Base-by-base conservation (phyloP, 2,797 vertebrate species). In the Anomalospiza imberbis region DNA sequence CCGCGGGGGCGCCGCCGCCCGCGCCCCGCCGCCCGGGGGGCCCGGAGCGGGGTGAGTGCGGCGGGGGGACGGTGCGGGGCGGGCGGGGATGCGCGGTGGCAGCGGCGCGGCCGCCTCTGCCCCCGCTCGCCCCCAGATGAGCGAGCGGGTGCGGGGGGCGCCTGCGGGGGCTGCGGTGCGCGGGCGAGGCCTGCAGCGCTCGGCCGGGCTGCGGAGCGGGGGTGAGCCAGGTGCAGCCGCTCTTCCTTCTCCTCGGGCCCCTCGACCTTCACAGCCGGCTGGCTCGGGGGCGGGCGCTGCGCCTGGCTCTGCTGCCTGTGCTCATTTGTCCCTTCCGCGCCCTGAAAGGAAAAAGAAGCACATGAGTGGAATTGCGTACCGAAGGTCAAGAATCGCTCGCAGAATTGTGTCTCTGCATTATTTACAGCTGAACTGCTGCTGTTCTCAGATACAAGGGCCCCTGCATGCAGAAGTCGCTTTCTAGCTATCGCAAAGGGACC, bases 211-310 rank as follows among this genome's bases (percentile, higher is more conserved):
- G 77, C 22, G 34, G 7, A 22, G 9, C 29, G 48, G 21, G 18
- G 17, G 11, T 6, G 53, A 22, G 67, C 66, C 44, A 71, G 76
- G 73, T 40, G 70, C 47, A 36, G 84, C 31, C 34, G 25, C 83
- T 60, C 38, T 29, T 73, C 24, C 19, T 76, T 68, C 57, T 89
- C 29, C 36, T 51, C 79, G 38, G 79, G 87, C 79, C 72, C 79
- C 65, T 89, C 79, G 97, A 97, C 97, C 97, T 98, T 97, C 97
- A 95, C 70, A 6, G 88, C 40, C 80, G 10, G 73, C 60, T 60
- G 73, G 40, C 40, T 65, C 65, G 51, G 73, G n/a, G 66, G 66
- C 66, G 66, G 79, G 66, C 73, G 31, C 73, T 66, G 79, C 72
- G 57, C 72, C 14, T 6, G 17, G 29, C 57, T n/a, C 5, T 7